Evolutionary conservation across 2,797 vertebrate species (phyloP), one percentile per base, ranked within the genome.

Genomic region (Falco peregrinus): DNA sequence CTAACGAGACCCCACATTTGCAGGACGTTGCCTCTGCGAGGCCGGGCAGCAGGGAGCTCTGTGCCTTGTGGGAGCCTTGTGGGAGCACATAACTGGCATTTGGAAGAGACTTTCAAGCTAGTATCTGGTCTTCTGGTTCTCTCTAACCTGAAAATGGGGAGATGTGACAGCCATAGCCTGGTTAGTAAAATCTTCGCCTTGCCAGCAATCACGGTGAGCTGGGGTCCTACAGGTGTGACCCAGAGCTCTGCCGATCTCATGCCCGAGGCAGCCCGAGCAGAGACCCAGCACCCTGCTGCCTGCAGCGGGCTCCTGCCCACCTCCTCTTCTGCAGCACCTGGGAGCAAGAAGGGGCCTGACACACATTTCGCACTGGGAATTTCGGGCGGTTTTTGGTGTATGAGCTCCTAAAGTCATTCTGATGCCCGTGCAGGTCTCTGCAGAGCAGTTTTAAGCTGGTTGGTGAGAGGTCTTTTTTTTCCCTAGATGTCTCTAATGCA

Each of bases 311-410:
- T 94, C 26, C 47, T 65, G 59, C 7, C 14, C 39, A 41, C 16
- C 14, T 61, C 54, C n/a, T 70, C 53, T 45, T 69, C 56, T 48
- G n/a, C 21, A n/a, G 35, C 20, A 87, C 65, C 22, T 70, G 24
- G 39, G 33, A 78, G 47, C 11, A 70, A 81, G n/a, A 53, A 65
- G 11, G 6, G n/a, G 9, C 37, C 33, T 80, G 41, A 28, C 20
- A 12, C 1, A 1, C 28, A 45, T 69, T 29, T 78, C 13, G 13
- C 1, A 0, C 19, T 37, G 7, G 17, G 3, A 16, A 1, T 5
- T 84, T 60, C 45, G 60, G 31, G 2, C 3, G 76, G 29, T 56
- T 28, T 61, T 59, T 54, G 25, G 37, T 21, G 8, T 60, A n/a
- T 4, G 4, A 73, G 63, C 7, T 24, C 39, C 69, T 68, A 54